phyloP scores from a whole-genome alignment of 1,140 invertebrate species.

The Eurosta solidaginis region DNA sequence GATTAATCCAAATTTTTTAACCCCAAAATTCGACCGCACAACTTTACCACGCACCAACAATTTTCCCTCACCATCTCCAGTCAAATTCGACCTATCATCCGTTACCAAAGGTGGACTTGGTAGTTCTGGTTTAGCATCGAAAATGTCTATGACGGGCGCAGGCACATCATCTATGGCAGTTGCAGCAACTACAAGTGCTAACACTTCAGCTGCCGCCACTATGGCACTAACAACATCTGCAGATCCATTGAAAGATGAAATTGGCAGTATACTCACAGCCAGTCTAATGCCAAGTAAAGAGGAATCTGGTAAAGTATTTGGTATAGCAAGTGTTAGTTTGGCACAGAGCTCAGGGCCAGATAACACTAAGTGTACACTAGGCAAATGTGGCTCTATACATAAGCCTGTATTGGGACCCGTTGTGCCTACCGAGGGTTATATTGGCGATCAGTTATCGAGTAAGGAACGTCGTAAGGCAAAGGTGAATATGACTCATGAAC shows the following conservation, averaged over 20 bases:
- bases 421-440: constrained; percentile 55
- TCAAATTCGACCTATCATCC: constrained; percentile 34
- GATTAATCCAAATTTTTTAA: constrained; percentile 57
- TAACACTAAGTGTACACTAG: constrained; percentile 58
- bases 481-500: constrained; percentile 73
- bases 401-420: constrained; percentile 57
- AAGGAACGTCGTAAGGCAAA: constrained; percentile 66
- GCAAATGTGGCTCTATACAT: constrained; percentile 59
- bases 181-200: constrained; percentile 38
- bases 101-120: constrained; percentile 29
- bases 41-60: constrained; percentile 41
- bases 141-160: constrained; percentile 17
- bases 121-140: background rate
- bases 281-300: constrained; percentile 60
- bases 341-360: constrained; percentile 58
- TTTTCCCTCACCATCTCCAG: constrained; percentile 41
- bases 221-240: constrained; percentile 29
- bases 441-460: constrained; percentile 53
- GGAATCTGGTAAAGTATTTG: constrained; percentile 60
- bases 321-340: constrained; percentile 59
- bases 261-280: constrained; percentile 52
- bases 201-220: constrained; percentile 35
- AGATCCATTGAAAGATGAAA: constrained; percentile 53
- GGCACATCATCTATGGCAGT: constrained; percentile 2
- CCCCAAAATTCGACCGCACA: constrained; percentile 54